A percentile compares a stretch with the other conserved stretches of the same genome.
Conservation (phyloP, 1,140 invertebrate species). For the Archivesica marissinica region DNA sequence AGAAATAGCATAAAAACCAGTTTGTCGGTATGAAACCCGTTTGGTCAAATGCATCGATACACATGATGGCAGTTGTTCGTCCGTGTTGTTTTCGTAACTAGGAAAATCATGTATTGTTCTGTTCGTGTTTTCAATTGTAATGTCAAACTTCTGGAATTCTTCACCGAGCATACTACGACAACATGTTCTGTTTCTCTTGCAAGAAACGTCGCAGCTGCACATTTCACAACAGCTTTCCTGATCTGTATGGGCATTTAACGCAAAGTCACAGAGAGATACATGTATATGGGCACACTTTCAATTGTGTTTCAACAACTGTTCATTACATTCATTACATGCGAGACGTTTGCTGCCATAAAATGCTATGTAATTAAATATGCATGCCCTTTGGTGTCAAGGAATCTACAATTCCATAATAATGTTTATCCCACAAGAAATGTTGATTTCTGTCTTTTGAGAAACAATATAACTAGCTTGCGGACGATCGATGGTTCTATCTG, state of each 20-base stretch:
- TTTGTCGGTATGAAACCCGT: neutral
- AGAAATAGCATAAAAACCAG: neutral
- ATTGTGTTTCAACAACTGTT: neutral
- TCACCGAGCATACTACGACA: neutral
- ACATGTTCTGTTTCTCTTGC: neutral
- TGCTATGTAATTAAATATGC: no score
- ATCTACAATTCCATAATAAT: no score
- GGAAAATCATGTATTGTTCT: neutral
- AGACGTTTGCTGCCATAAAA: no score
- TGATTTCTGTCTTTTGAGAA: no score
- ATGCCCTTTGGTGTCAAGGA: no score
- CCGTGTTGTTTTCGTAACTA: neutral
- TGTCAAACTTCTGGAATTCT: neutral
- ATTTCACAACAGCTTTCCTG: constrained; percentile 6
- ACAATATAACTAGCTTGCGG: no score
- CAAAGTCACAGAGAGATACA: neutral
- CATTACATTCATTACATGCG: no score
- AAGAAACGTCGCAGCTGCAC: neutral
- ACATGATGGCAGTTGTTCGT: neutral
- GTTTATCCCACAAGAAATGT: no score
- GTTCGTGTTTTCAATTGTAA: no score
- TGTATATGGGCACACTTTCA: neutral
- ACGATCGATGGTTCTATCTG: no score
- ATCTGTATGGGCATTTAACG: neutral
- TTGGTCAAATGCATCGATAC: neutral